These are phyloP conservation scores for Criorhina ranunculi DNA, from an alignment of 2,888 invertebrate species.

Conservation along the genomic window DNA sequence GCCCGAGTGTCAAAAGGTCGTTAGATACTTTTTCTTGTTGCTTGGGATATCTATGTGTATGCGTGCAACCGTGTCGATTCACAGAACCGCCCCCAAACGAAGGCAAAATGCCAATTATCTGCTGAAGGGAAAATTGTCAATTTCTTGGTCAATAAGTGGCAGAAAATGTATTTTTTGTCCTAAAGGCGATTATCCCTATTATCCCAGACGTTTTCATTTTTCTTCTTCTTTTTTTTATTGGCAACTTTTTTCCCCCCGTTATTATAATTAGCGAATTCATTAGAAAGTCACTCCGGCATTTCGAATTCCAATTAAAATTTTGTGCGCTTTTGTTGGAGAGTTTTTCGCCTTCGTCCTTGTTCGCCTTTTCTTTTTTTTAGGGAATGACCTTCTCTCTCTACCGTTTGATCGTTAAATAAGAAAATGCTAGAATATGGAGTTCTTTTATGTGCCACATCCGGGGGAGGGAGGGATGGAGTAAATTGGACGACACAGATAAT, in stretches of 20 bases:
- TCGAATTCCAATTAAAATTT: constrained; percentile 77
- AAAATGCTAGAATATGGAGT: constrained; percentile 27
- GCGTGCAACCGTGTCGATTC: neutral
- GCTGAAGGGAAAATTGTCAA: constrained; percentile 68
- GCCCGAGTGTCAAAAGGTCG: constrained; percentile 29
- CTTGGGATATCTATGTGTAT: neutral
- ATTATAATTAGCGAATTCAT: constrained; percentile 78
- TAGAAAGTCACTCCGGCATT: constrained; percentile 76
- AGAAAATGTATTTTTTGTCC: constrained; percentile 43
- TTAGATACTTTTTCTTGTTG: constrained; percentile 32
- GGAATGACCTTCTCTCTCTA: constrained; percentile 24
- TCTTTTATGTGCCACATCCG: constrained; percentile 9
- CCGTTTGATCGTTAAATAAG: constrained; percentile 77
- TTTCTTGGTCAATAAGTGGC: constrained; percentile 72
- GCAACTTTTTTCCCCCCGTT: constrained; percentile 50
- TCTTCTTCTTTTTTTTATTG: constrained; percentile 44
- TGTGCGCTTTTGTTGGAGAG: constrained; percentile 37
- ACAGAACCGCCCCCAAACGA: neutral
- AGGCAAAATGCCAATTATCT: constrained; percentile 66
- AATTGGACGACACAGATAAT: constrained; percentile 62
- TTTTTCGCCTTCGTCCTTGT: constrained; percentile 1
- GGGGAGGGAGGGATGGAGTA: constrained; percentile 10
- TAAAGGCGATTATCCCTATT: constrained; percentile 69
- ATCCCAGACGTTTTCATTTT: constrained; percentile 55
- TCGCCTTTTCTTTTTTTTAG: neutral